Evolutionary conservation across 2,888 invertebrate species (phyloP), one percentile per base, ranked within the genome.

Genomic region (Amphipyra berbera): DNA sequence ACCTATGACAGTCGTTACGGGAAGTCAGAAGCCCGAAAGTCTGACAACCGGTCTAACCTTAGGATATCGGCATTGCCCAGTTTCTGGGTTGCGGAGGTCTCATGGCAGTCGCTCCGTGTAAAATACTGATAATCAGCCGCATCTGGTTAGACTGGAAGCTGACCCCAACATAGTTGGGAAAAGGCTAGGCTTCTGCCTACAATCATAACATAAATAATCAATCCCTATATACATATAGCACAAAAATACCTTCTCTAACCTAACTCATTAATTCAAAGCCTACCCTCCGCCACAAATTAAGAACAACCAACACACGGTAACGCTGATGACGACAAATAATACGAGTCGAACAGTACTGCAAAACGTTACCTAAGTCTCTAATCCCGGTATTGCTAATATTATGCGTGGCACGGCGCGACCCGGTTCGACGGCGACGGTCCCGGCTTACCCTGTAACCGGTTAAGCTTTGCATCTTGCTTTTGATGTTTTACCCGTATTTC

Each of bases 381-480:
- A 77, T 76, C 77, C 79, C 46, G 45, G 59, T 59, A 60, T 58
- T 55, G 76, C 66, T 76, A 78, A 77, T 77, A 64, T 77, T 77
- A 77, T 77, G 79, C 79, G 73, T 67, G 70, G 76, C 77, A 77
- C 77, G 79, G n/a, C 67, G 35, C 76, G 76, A 74, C 77, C 69
- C 64, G 79, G 76, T 69, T 69, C 55, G 45, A 46, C 54, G 30
- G 62, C 46, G 44, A 53, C 69, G 48, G 55, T 57, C 60, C 67
- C 66, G 67, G 77, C 79, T 79, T 79, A 77, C 77, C 79, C 65
- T 57, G 66, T 76, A 78, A 79, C 77, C 69, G 79, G 76, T 73
- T 76, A 79, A 77, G 79, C 77, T 79, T 72, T 76, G 73, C 76
- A 73, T 79, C 77, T 76, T 67, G 55, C 73, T 59, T 76, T 76